Evolutionary conservation across 2,113 vertebrate genomes (phyloP), one percentile per base, ranked within the genome.

Genomic region (Rhodinocichla rosea): DNA sequence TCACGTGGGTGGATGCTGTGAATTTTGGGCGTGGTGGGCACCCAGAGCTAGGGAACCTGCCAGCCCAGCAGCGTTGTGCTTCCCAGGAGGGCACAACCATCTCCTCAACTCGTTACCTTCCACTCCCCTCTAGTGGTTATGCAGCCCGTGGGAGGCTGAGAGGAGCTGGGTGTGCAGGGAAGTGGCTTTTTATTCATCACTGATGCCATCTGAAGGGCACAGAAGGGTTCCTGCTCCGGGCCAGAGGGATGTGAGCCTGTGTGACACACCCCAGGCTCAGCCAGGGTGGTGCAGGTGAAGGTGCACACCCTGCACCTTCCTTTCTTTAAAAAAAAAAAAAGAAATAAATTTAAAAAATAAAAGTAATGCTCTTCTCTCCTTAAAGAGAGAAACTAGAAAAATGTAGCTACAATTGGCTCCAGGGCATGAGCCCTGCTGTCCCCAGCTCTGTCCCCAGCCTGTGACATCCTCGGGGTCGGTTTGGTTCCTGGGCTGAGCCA

Each of bases 41-140:
- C 26, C 45, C 45, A 33, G 57, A 57, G 63, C n/a, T 7, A 9
- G 6, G 6, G 57, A 80, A 5, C 7, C 39, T 23, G 27, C 62
- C 30, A 42, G 1, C 2, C 26, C 22, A 9, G 24, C 1, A 1
- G 13, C 1, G 4, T 11, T 13, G 2, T 35, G 23, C 47, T 80
- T 28, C 53, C 59, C 52, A 26, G 27, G 21, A 85, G 85, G 57
- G 77, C 57, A n/a, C 24, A 32, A 35, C 28, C 1, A 49, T 28
- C 35, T 57, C 33, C 71, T 90, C 83, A 52, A 19, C 79, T 82
- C 53, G 7, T 40, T 70, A 89, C 94, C 87, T 94, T 97, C 65
- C 89, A 76, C 24, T 68, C 65, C 82, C 91, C 89, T 78, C 89
- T 96, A 95, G 93, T 47, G 92, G 96, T 35, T 94, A 33, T 33